Conservation (phyloP, 2,888 invertebrate genomes). For the Lasioglossum leucozonium region DNA sequence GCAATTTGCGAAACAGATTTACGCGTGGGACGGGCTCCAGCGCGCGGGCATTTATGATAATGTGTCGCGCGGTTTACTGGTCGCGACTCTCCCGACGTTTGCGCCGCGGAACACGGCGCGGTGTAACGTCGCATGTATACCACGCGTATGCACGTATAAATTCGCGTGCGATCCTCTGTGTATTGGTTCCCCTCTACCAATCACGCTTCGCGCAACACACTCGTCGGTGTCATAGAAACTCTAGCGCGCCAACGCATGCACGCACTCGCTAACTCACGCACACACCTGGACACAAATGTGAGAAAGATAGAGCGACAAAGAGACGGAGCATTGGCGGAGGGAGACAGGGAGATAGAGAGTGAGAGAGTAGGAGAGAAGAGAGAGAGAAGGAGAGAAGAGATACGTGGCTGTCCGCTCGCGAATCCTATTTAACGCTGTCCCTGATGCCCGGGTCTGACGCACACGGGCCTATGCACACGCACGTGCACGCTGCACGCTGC, state of each 20-base stretch:
- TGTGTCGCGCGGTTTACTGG: conserved; percentile 80
- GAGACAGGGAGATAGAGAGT: no score
- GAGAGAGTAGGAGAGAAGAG: neutral
- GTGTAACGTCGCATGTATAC: conserved; percentile 26
- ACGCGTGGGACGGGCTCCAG: conserved; percentile 81
- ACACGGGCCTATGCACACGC: conserved; percentile 51
- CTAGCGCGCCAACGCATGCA: neutral
- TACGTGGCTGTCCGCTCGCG: conserved; percentile 60
- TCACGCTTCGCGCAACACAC: conserved; percentile 2
- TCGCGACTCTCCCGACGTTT: conserved; percentile 62
- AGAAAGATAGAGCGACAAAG: neutral
- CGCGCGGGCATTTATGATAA: conserved; percentile 83
- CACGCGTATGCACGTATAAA: conserved; percentile 35
- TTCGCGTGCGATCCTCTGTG: conserved; percentile 22
- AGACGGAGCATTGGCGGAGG: neutral
- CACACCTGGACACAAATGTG: neutral
- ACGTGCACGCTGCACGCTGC: conserved; percentile 47
- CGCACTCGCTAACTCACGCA: neutral
- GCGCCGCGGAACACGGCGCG: conserved; percentile 12
- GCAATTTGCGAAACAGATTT: conserved; percentile 84
- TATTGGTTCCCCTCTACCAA: conserved; percentile 16
- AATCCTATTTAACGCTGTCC: conserved; percentile 83
- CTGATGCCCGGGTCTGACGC: conserved; percentile 76
- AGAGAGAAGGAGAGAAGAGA: neutral
- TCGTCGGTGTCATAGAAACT: neutral